Conservation (phyloP, 2,113 vertebrate genomes). For the Ellobius talpinus region DNA sequence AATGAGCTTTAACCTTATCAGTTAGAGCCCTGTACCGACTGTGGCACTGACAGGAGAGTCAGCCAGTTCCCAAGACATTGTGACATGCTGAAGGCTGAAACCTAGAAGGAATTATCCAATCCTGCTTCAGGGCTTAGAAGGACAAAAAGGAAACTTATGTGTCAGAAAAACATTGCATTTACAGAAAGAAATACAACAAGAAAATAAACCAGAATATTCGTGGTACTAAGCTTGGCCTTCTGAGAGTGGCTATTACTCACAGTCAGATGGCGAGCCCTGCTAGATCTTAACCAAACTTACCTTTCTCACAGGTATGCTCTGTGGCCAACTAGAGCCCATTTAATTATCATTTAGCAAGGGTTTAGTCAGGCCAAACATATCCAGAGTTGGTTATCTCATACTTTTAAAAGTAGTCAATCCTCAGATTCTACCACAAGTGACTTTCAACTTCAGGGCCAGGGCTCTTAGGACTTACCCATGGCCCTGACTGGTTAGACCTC, state of each 20-base stretch:
- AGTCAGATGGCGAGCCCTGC: neutral
- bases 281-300: neutral
- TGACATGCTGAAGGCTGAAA: neutral
- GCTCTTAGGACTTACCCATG: neutral
- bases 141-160: neutral
- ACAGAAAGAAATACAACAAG: neutral
- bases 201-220: neutral
- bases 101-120: conserved; percentile 29
- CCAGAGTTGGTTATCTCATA: neutral
- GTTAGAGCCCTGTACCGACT: neutral
- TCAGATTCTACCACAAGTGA: neutral
- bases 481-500: neutral
- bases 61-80: neutral
- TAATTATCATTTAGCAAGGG: neutral
- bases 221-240: neutral
- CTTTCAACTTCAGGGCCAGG: neutral
- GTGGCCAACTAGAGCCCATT: neutral
- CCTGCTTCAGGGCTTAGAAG: neutral
- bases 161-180: conserved; percentile 19
- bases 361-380: neutral
- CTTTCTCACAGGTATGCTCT: conserved; percentile 15
- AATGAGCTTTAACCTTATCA: conserved; percentile 67
- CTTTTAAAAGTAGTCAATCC: neutral
- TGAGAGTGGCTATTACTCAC: neutral
- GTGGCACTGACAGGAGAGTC: neutral